Evolutionary conservation across 35 echinoderm and acorn worm genomes (phyloP), one percentile per base, ranked within the genome.

Genomic region (Ptychodera flava): DNA sequence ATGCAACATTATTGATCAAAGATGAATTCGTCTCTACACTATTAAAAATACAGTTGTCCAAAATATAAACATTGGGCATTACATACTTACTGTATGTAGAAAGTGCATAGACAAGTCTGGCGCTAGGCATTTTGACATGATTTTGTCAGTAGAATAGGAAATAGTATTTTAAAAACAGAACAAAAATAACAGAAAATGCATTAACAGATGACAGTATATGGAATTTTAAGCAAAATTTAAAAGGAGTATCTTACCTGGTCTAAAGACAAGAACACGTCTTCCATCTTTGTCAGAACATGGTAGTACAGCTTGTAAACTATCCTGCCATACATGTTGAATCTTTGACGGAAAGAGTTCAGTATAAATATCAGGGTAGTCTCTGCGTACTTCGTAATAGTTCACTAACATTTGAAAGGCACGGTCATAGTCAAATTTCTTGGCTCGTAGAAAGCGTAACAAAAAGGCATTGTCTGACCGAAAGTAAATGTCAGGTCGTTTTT

Each of bases 331-430:
- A 76, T 99, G 96, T 76, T 89, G 87, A 53, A 99, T 89, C 15
- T 86, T 83, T 31, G 88, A 85, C 1, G 93, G 93, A 30, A 90
- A 90, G 88, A 94, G 94, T 16, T 99, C 86, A 28, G 85, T 87
- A 75, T 94, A 99, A 80, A 94, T 94, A 85, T 99, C 92, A 0
- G 96, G 96, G 34, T 94, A 76, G 30, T 99, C 94, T 76, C 85
- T 36, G 37, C 94, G 93, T 33, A 99, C 92, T 88, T 99, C 96
- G 83, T 99, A 94, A 36, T 99, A 99, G 36, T 99, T 99, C 79
- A 91, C 90, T 29, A 99, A 77, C 33, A 90, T 82, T 77, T 99
- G 94, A 77, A 91, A 99, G 0, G 96, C 90, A 0, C 96, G 80
- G 34, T 99, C 93, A 0, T 88, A 90, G 0, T 99, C 96, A 38